Evolutionary conservation across 2,888 invertebrate genomes (phyloP).

Genomic region (Habrosyne pyritoides): DNA sequence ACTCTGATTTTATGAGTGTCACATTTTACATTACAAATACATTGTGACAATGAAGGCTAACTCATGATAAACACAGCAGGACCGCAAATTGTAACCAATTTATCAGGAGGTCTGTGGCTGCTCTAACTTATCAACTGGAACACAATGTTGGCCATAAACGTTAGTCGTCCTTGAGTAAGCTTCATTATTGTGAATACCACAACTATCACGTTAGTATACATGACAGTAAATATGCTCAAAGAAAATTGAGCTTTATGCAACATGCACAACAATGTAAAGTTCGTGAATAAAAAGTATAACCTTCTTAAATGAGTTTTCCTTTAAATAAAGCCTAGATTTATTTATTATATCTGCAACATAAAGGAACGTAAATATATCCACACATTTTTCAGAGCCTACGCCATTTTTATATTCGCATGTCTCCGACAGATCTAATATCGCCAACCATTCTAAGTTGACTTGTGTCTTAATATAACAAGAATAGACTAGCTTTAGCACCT

Average conservation of each 20-base stretch:
- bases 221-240: background rate
- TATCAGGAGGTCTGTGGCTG: background rate
- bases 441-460: background rate
- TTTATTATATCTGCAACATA: too few species aligned
- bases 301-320: background rate
- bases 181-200: background rate
- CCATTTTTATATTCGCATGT: background rate
- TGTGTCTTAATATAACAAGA: too few species aligned
- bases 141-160: background rate
- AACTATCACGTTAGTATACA: background rate
- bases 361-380: too few species aligned
- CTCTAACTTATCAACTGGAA: background rate
- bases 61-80: background rate
- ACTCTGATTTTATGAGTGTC: background rate
- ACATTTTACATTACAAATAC: background rate
- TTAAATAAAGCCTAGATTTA: too few species aligned
- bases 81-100: background rate
- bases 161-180: background rate
- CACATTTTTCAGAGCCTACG: too few species aligned
- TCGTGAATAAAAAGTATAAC: background rate
- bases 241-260: background rate
- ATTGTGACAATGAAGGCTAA: background rate
- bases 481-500: too few species aligned
- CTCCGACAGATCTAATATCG: conserved; percentile 2
- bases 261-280: too few species aligned